Percentiles rank a stretch among this genome's conserved stretches.
Conservation (phyloP, 2,888 invertebrate species). For the Idaea dimidiata region DNA sequence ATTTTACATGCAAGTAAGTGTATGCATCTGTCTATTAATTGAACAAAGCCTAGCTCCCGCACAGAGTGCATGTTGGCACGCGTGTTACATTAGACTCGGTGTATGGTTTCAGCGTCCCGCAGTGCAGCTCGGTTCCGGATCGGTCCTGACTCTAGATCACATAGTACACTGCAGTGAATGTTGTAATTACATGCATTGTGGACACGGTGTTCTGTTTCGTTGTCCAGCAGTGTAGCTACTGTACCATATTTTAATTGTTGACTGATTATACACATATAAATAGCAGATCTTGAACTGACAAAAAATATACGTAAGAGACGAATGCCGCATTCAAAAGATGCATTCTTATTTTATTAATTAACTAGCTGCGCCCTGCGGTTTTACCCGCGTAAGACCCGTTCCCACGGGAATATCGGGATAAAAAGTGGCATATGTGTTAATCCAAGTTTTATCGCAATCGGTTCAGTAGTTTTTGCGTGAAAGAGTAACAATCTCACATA, state of each 20-base stretch:
- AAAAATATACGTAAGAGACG: too few relatives aligned
- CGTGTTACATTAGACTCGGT: conserved; percentile 36
- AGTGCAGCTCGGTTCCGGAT: conserved; percentile 21
- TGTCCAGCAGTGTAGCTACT: background rate
- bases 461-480: too few relatives aligned
- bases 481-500: too few relatives aligned
- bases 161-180: background rate
- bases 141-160: conserved; percentile 8
- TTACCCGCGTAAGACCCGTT: too few relatives aligned
- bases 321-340: too few relatives aligned
- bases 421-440: too few relatives aligned
- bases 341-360: too few relatives aligned
- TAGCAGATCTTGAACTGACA: background rate
- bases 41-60: conserved; percentile 47
- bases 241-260: background rate
- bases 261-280: background rate
- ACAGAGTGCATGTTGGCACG: conserved; percentile 46
- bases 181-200: conserved; percentile 1
- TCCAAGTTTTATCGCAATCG: too few relatives aligned
- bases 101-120: conserved; percentile 22
- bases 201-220: background rate
- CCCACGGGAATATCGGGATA: too few relatives aligned
- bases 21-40: conserved; percentile 27
- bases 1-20: conserved; percentile 7
- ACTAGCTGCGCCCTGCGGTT: too few relatives aligned